A percentile compares a stretch with the other conserved stretches of the same genome.
These are phyloP conservation scores for Euleptes europaea DNA, from an alignment of 2,113 vertebrate genomes.

Conservation along the genomic window DNA sequence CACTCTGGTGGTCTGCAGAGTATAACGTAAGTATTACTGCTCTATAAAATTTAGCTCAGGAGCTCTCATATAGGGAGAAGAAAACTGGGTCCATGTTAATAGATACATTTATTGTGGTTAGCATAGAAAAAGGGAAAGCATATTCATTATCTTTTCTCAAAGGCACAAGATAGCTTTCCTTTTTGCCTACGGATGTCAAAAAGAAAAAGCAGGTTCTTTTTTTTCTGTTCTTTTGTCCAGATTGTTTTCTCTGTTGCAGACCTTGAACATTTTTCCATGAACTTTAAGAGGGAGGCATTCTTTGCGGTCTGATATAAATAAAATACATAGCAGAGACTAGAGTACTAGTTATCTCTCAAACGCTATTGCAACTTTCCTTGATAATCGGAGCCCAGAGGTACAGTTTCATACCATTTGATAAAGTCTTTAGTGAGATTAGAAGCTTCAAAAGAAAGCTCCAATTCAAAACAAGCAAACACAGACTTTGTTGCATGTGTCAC, in stretches of 20 bases:
- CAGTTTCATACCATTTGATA: constrained; percentile 56
- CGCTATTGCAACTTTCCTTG: constrained; percentile 60
- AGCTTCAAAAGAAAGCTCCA: constrained; percentile 63
- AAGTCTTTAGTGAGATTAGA: constrained; percentile 64
- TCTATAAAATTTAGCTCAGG: neutral
- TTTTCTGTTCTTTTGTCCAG: constrained; percentile 36
- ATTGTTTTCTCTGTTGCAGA: constrained; percentile 28
- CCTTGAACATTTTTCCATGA: constrained; percentile 52
- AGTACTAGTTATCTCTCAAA: constrained; percentile 47
- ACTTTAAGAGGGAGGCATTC: constrained; percentile 52
- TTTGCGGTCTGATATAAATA: constrained; percentile 60
- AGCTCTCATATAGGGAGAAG: neutral
- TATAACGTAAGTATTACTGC: neutral
- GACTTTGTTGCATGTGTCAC: constrained; percentile 37
- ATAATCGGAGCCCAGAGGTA: constrained; percentile 49
- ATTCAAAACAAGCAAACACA: constrained; percentile 55
- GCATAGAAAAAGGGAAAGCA: constrained; percentile 11
- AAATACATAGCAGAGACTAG: constrained; percentile 61
- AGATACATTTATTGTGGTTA: neutral
- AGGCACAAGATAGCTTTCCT: neutral
- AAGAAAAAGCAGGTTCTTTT: constrained; percentile 15
- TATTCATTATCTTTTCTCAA: constrained; percentile 5
- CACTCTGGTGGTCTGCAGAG: neutral
- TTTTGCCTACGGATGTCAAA: neutral
- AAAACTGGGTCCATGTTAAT: neutral